phyloP scores from a whole-genome alignment of 2,888 invertebrate genomes.

The Pachliopta kotzebuea region DNA sequence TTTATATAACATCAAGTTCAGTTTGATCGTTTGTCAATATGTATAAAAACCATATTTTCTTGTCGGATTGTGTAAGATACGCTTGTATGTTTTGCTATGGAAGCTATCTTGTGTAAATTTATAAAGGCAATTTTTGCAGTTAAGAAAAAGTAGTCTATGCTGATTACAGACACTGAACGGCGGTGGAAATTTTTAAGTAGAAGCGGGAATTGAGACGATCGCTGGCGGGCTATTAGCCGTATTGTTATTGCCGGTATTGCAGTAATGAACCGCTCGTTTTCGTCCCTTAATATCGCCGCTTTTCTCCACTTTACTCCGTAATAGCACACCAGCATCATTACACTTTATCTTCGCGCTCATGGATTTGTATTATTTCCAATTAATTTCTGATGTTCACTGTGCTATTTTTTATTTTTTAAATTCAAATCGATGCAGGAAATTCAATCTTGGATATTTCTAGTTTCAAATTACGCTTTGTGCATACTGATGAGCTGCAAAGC shows the following conservation, averaged over 20 bases:
- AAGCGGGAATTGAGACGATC: constrained; percentile 66
- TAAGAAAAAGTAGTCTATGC: constrained; percentile 17
- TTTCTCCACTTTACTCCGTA: constrained; percentile 62
- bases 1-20: neutral
- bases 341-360: constrained; percentile 58
- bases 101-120: constrained; percentile 12
- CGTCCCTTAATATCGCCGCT: constrained; percentile 72
- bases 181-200: constrained; percentile 58
- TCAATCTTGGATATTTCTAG: constrained; percentile 57
- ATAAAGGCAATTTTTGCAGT: neutral
- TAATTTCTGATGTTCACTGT: constrained; percentile 53
- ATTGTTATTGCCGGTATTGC: constrained; percentile 77
- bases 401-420: constrained; percentile 27
- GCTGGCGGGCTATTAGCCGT: constrained; percentile 70
- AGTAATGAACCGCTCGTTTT: constrained; percentile 77
- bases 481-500: constrained; percentile 62
- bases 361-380: constrained; percentile 55
- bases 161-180: constrained; percentile 45
- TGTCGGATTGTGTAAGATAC: constrained; percentile 4
- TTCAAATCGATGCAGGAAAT: constrained; percentile 39
- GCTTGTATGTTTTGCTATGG: neutral
- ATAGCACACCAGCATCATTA: constrained; percentile 64
- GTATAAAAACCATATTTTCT: constrained; percentile 6
- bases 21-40: neutral
- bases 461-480: constrained; percentile 57